Evolutionary conservation across 2,113 vertebrate genomes (phyloP), one percentile per base, ranked within the genome.

Genomic region (Pituophis catenifer): DNA sequence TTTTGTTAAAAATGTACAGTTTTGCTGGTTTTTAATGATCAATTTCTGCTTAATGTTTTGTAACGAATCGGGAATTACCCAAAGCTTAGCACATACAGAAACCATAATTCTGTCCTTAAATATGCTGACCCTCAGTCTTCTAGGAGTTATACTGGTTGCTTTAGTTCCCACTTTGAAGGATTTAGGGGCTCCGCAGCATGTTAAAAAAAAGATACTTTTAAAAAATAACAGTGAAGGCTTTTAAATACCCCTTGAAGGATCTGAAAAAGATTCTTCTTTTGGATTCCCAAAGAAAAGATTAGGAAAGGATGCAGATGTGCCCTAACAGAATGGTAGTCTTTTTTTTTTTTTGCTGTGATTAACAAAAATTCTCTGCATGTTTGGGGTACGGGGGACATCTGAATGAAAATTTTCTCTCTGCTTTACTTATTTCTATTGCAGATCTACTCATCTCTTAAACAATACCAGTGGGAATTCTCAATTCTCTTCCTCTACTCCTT

Each of bases 351-450:
- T 89, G 86, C 65, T 91, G 86, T 92, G 38, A 75, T 13, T 91
- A 86, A 44, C 62, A 33, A 70, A 55, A 96, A 94, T 88, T 96
- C 92, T 89, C 94, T 90, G 96, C 94, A 85, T 94, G 95, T 94
- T 96, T 94, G 92, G 90, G 87, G 58, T 65, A 93, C 62, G 24
- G 93, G 91, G 93, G 93, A 93, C 92, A 92, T 1, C 0, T 95
- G 94, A 95, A 2, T 5, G 92, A 93, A 92, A 90, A 94, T 8
- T 94, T 94, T 91, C 93, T 96, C 96, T 92, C 59, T 87, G 96
- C 98, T 98, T 95, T 96, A 97, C 97, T 96, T 93, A 98, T 97
- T 97, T 99, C 97, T 99, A 95, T 99, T 99, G 94, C 99, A 99
- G 99, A 98, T 95, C 97, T 97, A 81, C 98, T 97, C 97, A 96